Percentiles rank a stretch among this genome's conserved stretches.
Conservation (phyloP, 1,140 invertebrate genomes). For the Onthophagus taurus region DNA sequence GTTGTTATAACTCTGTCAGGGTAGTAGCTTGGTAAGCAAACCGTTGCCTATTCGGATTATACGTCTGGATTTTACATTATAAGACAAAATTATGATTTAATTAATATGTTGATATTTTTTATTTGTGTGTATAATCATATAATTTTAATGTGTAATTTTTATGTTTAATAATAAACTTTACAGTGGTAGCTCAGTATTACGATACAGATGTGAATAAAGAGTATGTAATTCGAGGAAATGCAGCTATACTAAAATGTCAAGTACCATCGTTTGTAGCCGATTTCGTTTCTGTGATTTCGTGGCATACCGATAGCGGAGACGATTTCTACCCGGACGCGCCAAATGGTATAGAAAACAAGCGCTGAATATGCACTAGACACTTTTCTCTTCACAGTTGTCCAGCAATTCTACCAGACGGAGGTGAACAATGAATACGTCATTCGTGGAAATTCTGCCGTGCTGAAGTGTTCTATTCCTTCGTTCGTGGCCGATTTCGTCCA, state of each 20-base stretch:
- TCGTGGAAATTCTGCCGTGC: constrained; percentile 82
- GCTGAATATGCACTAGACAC: background rate
- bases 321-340: constrained; percentile 53
- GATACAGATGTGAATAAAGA: constrained; percentile 84
- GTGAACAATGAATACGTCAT: constrained; percentile 92
- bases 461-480: constrained; percentile 87
- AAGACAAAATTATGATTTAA: background rate
- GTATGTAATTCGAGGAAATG: constrained; percentile 83
- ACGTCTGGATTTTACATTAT: background rate
- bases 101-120: background rate
- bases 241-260: constrained; percentile 83
- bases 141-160: background rate
- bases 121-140: background rate
- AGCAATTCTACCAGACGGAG: constrained; percentile 81
- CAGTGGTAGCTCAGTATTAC: constrained; percentile 80
- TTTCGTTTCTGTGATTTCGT: constrained; percentile 80
- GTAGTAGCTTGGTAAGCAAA: background rate
- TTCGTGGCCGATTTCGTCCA: constrained; percentile 87
- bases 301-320: constrained; percentile 73
- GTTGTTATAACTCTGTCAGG: background rate
- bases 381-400: constrained; percentile 58
- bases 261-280: constrained; percentile 88
- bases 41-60: too few relatives aligned
- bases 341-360: constrained; percentile 43
- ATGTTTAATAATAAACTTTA: constrained; percentile 22